These are phyloP conservation scores for Fragum whitleyi DNA, from an alignment of 2,888 invertebrate genomes.

Conservation along the genomic window DNA sequence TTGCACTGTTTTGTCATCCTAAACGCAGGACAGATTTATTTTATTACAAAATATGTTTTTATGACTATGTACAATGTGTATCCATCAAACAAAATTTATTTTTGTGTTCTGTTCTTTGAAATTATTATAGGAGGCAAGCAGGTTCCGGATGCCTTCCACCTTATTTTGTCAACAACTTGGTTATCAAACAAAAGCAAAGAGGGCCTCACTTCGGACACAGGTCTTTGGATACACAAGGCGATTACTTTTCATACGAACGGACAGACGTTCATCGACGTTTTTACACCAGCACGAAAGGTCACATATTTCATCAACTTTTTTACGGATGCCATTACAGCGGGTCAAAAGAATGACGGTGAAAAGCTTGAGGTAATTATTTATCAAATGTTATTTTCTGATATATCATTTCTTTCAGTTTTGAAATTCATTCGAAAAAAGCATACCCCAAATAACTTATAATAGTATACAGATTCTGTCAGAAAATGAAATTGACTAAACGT, in stretches of 20 bases:
- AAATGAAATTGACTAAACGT: too few species aligned
- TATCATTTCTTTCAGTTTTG: neutral
- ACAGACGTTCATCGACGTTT: constrained; percentile 68
- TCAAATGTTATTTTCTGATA: neutral
- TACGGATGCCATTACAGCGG: constrained; percentile 65
- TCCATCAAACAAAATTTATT: too few species aligned
- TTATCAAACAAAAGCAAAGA: constrained; percentile 42
- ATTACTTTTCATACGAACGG: constrained; percentile 68
- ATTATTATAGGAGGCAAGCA: constrained; percentile 55
- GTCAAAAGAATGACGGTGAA: constrained; percentile 44
- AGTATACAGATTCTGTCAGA: too few species aligned
- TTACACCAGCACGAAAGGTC: constrained; percentile 64
- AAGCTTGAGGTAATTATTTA: constrained; percentile 29
- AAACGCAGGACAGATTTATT: too few species aligned
- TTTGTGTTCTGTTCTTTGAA: too few species aligned
- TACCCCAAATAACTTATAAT: too few species aligned
- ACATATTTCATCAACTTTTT: constrained; percentile 74
- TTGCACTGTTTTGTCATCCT: too few species aligned
- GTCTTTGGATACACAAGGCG: constrained; percentile 71
- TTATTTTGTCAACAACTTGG: constrained; percentile 69
- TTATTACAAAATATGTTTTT: too few species aligned
- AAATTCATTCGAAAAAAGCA: too few species aligned
- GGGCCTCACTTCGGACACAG: neutral
- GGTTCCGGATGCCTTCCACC: constrained; percentile 67
- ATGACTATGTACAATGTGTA: too few species aligned